A percentile compares a stretch with the other conserved stretches of the same genome.
These are phyloP conservation scores for Coleophora deauratella DNA, from an alignment of 2,888 invertebrate genomes.

Conservation along the genomic window DNA sequence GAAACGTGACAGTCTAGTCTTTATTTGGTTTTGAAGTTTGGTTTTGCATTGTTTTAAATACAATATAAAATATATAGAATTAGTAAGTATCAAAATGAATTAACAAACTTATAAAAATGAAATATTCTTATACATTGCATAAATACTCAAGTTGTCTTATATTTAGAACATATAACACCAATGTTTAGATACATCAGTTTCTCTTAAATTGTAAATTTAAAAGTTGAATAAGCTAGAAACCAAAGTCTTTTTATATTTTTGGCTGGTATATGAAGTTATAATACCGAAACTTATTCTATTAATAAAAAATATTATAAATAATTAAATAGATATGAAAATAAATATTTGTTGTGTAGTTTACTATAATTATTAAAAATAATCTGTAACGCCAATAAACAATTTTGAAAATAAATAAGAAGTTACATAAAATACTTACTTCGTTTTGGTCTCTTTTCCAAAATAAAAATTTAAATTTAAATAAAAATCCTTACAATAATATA, in stretches of 20 bases:
- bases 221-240: constrained; percentile 62
- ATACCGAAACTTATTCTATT: constrained; percentile 5
- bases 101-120: too few species aligned
- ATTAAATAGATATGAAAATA: background rate
- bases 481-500: too few species aligned
- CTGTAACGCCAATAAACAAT: constrained; percentile 40
- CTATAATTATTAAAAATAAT: constrained; percentile 40
- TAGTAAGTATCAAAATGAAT: too few species aligned
- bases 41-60: constrained; percentile 12
- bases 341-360: constrained; percentile 48
- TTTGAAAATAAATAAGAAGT: constrained; percentile 52
- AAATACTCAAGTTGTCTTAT: background rate
- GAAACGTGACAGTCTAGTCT: constrained; percentile 53
- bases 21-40: constrained; percentile 29
- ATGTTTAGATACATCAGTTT: constrained; percentile 20
- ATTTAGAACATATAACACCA: constrained; percentile 26
- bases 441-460: too few species aligned
- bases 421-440: constrained; percentile 60
- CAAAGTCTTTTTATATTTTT: constrained; percentile 66
- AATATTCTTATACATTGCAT: too few species aligned
- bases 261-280: constrained; percentile 44
- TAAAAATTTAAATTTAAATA: too few species aligned
- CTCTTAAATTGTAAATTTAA: constrained; percentile 32
- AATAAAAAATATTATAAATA: too few species aligned
- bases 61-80: too few species aligned